phyloP scores from a whole-genome alignment of 1,140 invertebrate genomes.

The Vanessa atalanta region DNA sequence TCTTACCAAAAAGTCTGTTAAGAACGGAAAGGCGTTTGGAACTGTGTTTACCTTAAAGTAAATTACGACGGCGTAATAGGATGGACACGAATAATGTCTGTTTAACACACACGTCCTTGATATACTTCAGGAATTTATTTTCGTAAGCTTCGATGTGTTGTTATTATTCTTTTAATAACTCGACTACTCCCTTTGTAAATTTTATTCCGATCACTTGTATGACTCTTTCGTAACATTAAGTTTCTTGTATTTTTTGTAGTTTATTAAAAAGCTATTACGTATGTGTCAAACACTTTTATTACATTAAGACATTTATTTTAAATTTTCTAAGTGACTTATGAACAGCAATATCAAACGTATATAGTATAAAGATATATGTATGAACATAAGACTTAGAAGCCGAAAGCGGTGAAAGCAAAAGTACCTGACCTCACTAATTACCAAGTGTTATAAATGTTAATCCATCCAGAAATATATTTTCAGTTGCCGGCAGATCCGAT shows the following conservation, averaged over 20 bases:
- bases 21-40: slow-evolving; percentile 36
- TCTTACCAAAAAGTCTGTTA: slow-evolving; percentile 44
- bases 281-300: too few relatives aligned
- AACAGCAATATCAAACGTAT: neutral
- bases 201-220: neutral
- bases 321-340: too few relatives aligned
- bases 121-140: slow-evolving; percentile 30
- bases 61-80: slow-evolving; percentile 40
- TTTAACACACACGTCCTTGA: slow-evolving; percentile 28
- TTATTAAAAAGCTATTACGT: too few relatives aligned
- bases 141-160: neutral
- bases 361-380: neutral
- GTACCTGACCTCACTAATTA: slow-evolving; percentile 29
- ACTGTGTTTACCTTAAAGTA: slow-evolving; percentile 47
- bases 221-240: neutral
- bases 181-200: neutral
- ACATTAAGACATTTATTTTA: too few relatives aligned
- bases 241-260: too few relatives aligned
- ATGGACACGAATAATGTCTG: slow-evolving; percentile 31
- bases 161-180: neutral
- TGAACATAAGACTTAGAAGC: neutral
- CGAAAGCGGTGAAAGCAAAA: slow-evolving; percentile 22
- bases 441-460: slow-evolving; percentile 52
- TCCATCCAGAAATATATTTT: slow-evolving; percentile 76
- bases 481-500: slow-evolving; percentile 72